A percentile compares a stretch with the other conserved stretches of the same genome.
phyloP scores from a whole-genome alignment of 2,888 invertebrate genomes.

The Dromius quadrimaculatus region DNA sequence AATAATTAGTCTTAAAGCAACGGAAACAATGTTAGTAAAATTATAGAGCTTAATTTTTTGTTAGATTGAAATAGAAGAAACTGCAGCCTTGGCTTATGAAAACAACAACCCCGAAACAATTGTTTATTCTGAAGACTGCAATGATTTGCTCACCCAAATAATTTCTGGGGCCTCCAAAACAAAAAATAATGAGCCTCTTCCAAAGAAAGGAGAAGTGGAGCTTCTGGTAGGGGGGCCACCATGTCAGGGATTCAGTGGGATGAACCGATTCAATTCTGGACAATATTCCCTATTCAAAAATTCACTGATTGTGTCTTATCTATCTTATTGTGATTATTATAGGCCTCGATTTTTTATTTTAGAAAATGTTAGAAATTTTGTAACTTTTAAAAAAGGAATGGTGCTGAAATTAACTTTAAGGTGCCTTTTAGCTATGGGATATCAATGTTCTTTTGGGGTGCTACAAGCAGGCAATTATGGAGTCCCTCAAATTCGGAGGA shows the following conservation, averaged over 20 bases:
- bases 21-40: too few species aligned
- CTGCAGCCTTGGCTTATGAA: conserved; percentile 84
- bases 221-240: conserved; percentile 89
- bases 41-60: too few species aligned
- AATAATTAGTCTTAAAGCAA: too few species aligned
- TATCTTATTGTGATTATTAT: conserved; percentile 89
- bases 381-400: conserved; percentile 84
- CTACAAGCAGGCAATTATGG: conserved; percentile 89
- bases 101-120: conserved; percentile 79
- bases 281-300: conserved; percentile 90
- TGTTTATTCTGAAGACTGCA: conserved; percentile 88
- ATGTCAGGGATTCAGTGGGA: conserved; percentile 90
- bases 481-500: conserved; percentile 83
- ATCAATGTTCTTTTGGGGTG: conserved; percentile 89
- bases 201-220: conserved; percentile 84
- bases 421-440: conserved; percentile 85
- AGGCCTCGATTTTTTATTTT: conserved; percentile 79
- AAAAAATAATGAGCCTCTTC: conserved; percentile 71
- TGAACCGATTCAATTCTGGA: conserved; percentile 88
- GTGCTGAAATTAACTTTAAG: conserved; percentile 83
- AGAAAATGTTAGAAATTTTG: conserved; percentile 90
- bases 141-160: conserved; percentile 75
- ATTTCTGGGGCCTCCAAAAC: conserved; percentile 73
- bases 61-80: conserved; percentile 78
- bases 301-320: conserved; percentile 83